Evolutionary conservation across 2,888 invertebrate genomes (phyloP).

Genomic region (Scaptomyza reducta): DNA sequence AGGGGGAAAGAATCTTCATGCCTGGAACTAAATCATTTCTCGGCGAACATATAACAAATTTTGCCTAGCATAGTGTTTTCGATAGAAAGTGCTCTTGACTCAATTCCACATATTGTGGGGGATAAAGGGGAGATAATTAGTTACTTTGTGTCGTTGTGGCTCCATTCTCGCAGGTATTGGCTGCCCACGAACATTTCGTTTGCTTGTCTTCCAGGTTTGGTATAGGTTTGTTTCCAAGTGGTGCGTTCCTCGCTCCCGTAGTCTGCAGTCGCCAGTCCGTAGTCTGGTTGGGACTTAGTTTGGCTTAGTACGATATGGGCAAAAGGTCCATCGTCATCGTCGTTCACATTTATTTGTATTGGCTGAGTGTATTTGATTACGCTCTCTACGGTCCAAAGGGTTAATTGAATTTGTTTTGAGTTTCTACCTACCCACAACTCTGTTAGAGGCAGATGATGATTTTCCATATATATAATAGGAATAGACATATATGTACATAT

Average conservation of each 20-base stretch:
- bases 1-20: slow-evolving; percentile 4
- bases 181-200: slow-evolving; percentile 2
- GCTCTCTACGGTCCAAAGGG: slow-evolving; percentile 75
- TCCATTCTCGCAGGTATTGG: too few relatives aligned
- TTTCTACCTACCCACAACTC: slow-evolving; percentile 39
- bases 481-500: too few relatives aligned
- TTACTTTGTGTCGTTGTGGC: slow-evolving; percentile 74
- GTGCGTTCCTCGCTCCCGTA: slow-evolving; percentile 5
- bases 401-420: slow-evolving; percentile 78
- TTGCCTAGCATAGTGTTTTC: slow-evolving; percentile 52
- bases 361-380: slow-evolving; percentile 79
- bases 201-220: slow-evolving; percentile 49
- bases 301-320: too few relatives aligned
- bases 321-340: slow-evolving; percentile 23
- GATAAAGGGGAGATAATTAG: slow-evolving; percentile 75
- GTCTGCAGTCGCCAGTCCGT: slow-evolving; percentile 26
- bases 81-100: slow-evolving; percentile 25
- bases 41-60: slow-evolving; percentile 57
- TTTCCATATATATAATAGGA: slow-evolving; percentile 49
- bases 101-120: slow-evolving; percentile 20
- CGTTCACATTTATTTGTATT: slow-evolving; percentile 70
- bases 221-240: slow-evolving; percentile 23
- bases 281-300: slow-evolving; percentile 30
- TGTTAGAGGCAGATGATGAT: slow-evolving; percentile 26
- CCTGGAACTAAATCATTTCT: slow-evolving; percentile 26